These are phyloP conservation scores for Polydrusus pterygomalis DNA, from an alignment of 2,888 invertebrate genomes.

Conservation along the genomic window DNA sequence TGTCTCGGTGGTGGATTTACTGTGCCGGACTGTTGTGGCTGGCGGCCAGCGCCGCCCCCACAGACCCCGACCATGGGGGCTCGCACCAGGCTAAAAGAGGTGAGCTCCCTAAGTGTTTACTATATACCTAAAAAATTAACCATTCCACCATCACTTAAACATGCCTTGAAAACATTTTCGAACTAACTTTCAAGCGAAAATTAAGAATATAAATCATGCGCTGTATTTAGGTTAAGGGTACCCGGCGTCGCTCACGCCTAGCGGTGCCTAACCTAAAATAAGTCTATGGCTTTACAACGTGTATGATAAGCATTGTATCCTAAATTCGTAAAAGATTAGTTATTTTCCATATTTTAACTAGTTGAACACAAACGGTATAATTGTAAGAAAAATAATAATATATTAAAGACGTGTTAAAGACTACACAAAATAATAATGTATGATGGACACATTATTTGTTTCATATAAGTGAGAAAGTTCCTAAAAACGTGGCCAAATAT, in stretches of 20 bases:
- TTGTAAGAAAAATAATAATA: too few species aligned
- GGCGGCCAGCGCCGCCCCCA: constrained; percentile 42
- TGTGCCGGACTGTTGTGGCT: constrained; percentile 55
- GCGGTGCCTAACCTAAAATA: constrained; percentile 15
- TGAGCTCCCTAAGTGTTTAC: background rate
- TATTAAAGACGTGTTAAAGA: too few species aligned
- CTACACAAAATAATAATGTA: background rate
- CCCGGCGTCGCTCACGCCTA: constrained; percentile 34
- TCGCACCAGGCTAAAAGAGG: constrained; percentile 53
- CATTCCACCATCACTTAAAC: background rate
- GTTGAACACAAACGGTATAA: too few species aligned
- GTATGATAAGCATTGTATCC: too few species aligned
- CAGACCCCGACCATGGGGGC: constrained; percentile 47
- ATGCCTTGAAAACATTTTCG: background rate
- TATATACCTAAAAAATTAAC: background rate
- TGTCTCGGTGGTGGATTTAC: constrained; percentile 55
- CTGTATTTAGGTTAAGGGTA: constrained; percentile 35
- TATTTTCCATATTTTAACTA: too few species aligned
- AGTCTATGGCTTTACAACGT: background rate
- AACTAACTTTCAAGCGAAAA: constrained; percentile 10
- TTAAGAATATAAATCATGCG: constrained; percentile 24
- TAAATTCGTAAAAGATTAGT: background rate
- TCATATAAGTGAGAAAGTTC: too few species aligned
- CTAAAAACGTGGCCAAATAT: too few species aligned
- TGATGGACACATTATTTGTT: background rate